phyloP scores from a whole-genome alignment of 2,888 invertebrate genomes.

The Tenthredo livida region DNA sequence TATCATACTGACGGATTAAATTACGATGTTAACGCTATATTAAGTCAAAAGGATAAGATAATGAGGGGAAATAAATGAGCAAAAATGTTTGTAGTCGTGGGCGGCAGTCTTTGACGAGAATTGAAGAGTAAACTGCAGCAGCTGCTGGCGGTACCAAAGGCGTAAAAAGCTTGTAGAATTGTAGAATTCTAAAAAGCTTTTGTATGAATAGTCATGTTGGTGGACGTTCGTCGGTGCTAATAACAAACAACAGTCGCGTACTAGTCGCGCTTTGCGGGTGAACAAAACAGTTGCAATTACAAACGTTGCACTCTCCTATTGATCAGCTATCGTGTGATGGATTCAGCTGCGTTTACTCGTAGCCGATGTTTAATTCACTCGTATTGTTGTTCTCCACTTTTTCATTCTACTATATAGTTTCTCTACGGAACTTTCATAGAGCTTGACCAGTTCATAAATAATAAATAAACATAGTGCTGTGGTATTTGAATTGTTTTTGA shows the following conservation, averaged over 20 bases:
- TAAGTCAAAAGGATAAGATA: background rate
- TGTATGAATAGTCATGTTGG: slow-evolving; percentile 42
- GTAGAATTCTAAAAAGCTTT: slow-evolving; percentile 39
- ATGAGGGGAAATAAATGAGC: background rate
- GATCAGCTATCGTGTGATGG: slow-evolving; percentile 48
- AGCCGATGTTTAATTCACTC: slow-evolving; percentile 43
- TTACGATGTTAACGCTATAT: too few species aligned
- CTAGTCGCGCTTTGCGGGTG: slow-evolving; percentile 39
- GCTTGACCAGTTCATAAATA: slow-evolving; percentile 14
- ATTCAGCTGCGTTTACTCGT: slow-evolving; percentile 46
- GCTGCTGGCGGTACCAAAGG: background rate
- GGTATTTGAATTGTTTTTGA: slow-evolving; percentile 11
- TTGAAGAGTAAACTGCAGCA: background rate
- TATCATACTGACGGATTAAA: background rate
- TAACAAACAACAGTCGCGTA: slow-evolving; percentile 38
- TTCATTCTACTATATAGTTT: background rate
- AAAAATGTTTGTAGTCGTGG: background rate
- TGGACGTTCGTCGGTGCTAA: slow-evolving; percentile 30
- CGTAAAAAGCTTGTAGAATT: slow-evolving; percentile 23
- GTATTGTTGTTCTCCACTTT: slow-evolving; percentile 32
- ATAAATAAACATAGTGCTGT: background rate
- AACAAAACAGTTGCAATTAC: slow-evolving; percentile 51
- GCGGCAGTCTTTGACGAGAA: background rate
- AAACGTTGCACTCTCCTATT: slow-evolving; percentile 48
- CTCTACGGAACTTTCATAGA: background rate